Evolutionary conservation across 1,140 invertebrate genomes (phyloP), one percentile per base, ranked within the genome.

Genomic region (Ips typographus): DNA sequence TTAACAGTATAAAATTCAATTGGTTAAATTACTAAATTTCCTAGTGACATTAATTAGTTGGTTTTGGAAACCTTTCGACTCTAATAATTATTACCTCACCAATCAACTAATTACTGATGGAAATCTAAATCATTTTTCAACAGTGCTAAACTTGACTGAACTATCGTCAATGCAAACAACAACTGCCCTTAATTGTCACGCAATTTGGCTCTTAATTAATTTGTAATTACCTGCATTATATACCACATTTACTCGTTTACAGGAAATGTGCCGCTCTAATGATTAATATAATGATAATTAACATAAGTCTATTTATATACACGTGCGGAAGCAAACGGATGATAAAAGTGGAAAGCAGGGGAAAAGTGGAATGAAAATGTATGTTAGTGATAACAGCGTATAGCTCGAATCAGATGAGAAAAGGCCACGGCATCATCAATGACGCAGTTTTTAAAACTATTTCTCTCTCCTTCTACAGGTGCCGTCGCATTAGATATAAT

Each of bases 251-350:
- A 58, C 58, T 57, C 64, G 64, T 66, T 66, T 66, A 66, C 64
- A 66, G 64, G 64, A 66, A 66, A 66, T 66, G 43, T 58, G 64
- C 53, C 64, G 64, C 49, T 66, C 64, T 66, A 66, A 66, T 49
- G 64, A 39, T 55, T 66, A 58, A 58, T 66, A 66, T 66, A 66
- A 66, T 66, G 64, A 66, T 58, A 57, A 66, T 66, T 47, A 66
- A 57, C 64, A 66, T 58, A 66, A 44, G 41, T 57, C 47, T 66
- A 58, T 66, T 58, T 66, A 58, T 22, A 22, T 66, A 66, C 62
- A 65, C 51, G 55, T 66, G 64, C 64, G 64, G 64, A 58, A 58
- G 64, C 44, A 55, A 43, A 57, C 55, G 58, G 53, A 58, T 43
- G 55, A 66, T 66, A 66, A 66, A 65, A 7, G 7, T 55, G 51